Conservation (phyloP, 2,113 vertebrate genomes). For the Lota lota region DNA sequence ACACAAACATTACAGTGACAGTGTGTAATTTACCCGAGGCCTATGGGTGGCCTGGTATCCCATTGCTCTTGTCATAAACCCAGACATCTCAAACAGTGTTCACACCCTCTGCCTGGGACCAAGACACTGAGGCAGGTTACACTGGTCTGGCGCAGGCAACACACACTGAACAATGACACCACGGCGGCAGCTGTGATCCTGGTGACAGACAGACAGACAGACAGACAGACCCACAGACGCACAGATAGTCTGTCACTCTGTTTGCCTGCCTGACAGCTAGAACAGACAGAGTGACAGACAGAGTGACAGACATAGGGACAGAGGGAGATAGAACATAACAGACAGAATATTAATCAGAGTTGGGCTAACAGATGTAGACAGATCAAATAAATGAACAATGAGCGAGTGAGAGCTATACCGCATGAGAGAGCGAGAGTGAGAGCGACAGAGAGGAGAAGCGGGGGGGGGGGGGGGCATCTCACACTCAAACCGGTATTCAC, state of each 20-base stretch:
- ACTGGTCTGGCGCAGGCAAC: conserved; percentile 21
- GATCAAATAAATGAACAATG: neutral
- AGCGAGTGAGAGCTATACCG: neutral
- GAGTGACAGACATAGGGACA: neutral
- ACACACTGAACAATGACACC: conserved; percentile 51
- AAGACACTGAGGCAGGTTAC: conserved; percentile 54
- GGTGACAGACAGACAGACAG: conserved; percentile 15
- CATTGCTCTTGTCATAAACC: conserved; percentile 58
- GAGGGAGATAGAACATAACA: neutral
- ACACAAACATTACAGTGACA: conserved; percentile 42
- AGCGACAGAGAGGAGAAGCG: conserved; percentile 1
- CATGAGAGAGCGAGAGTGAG: neutral
- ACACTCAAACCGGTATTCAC: neutral
- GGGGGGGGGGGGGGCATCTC: neutral
- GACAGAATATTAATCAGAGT: too few relatives aligned
- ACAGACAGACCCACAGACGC: neutral
- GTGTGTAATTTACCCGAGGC: conserved; percentile 69
- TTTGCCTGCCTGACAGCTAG: too few relatives aligned
- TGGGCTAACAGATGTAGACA: neutral
- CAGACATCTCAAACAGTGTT: conserved; percentile 55
- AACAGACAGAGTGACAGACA: too few relatives aligned
- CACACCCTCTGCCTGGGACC: conserved; percentile 34
- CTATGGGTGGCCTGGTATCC: conserved; percentile 68
- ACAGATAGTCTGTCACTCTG: too few relatives aligned
- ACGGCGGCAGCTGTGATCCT: conserved; percentile 32